Conservation (phyloP, 2,797 vertebrate genomes). For the Odontamblyopus rebecca region DNA sequence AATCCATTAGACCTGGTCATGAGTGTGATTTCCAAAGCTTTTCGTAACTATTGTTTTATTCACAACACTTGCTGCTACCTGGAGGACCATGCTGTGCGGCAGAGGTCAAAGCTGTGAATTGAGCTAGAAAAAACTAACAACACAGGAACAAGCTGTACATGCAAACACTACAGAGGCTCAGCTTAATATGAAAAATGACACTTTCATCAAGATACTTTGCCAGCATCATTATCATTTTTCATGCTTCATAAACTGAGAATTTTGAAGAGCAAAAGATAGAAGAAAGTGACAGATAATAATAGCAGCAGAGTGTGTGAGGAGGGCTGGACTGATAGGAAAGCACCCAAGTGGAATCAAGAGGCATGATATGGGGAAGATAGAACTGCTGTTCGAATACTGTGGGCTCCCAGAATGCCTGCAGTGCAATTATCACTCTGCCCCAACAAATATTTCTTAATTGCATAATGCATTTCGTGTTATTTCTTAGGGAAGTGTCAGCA, state of each 20-base stretch:
- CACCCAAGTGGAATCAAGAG: constrained; percentile 48
- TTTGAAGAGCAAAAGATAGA: constrained; percentile 31
- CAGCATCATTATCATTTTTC: constrained; percentile 37
- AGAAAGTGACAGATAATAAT: constrained; percentile 21
- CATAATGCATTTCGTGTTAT: no score
- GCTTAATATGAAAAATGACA: constrained; percentile 36
- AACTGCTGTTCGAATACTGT: constrained; percentile 27
- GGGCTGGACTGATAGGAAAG: constrained; percentile 25
- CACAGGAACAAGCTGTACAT: constrained; percentile 8
- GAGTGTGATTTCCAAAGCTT: constrained; percentile 10
- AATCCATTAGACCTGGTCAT: constrained; percentile 9
- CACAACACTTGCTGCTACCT: neutral
- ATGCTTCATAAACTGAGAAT: constrained; percentile 46
- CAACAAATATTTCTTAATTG: no score
- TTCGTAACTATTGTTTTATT: neutral
- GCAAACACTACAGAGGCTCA: neutral
- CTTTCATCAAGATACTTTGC: constrained; percentile 39
- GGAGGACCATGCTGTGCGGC: neutral
- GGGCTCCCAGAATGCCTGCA: constrained; percentile 14
- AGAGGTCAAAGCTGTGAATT: constrained; percentile 10
- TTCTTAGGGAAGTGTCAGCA: neutral
- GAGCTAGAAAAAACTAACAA: constrained; percentile 6
- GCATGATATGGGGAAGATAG: constrained; percentile 32
- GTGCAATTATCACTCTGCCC: neutral
- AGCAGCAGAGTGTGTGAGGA: constrained; percentile 30